A percentile compares a stretch with the other conserved stretches of the same genome.
These are phyloP conservation scores for Alethe castanea DNA, from an alignment of 2,113 vertebrate species.

Conservation along the genomic window DNA sequence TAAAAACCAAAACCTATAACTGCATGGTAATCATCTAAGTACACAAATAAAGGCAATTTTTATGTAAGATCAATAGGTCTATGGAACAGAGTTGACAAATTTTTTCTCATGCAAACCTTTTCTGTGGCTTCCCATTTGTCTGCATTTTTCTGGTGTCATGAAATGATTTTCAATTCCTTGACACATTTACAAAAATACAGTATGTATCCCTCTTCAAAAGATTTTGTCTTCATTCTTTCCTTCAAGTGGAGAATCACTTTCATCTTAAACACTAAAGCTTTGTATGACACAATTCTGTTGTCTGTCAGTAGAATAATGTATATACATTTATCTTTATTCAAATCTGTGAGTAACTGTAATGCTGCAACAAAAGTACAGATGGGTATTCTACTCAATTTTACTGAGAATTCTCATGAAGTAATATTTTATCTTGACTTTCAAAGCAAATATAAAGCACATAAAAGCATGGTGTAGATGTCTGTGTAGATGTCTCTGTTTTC, in stretches of 20 bases:
- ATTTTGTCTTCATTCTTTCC: not conserved
- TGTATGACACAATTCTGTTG: not conserved
- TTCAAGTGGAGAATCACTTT: not conserved
- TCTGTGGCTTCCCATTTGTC: not conserved
- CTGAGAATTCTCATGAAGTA: not conserved
- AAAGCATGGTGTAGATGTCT: not conserved
- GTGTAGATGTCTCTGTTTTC: not conserved
- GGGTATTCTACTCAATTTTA: not conserved
- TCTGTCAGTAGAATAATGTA: not conserved
- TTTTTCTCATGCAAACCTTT: not conserved
- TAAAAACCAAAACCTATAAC: not conserved
- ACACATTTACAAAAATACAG: not conserved
- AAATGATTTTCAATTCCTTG: not conserved
- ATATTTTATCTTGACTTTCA: not conserved
- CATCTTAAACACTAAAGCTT: not conserved
- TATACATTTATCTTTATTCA: not conserved
- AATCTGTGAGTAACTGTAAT: not conserved
- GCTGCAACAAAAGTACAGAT: not conserved
- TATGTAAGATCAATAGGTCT: not conserved
- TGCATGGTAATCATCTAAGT: not conserved
- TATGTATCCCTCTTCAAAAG: not conserved
- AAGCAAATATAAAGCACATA: not conserved
- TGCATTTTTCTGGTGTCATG: not conserved
- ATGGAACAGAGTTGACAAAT: not conserved
- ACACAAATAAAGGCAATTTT: not conserved